Evolutionary conservation across 2,113 vertebrate genomes (phyloP).

Genomic region (Psittacara wagleri): DNA sequence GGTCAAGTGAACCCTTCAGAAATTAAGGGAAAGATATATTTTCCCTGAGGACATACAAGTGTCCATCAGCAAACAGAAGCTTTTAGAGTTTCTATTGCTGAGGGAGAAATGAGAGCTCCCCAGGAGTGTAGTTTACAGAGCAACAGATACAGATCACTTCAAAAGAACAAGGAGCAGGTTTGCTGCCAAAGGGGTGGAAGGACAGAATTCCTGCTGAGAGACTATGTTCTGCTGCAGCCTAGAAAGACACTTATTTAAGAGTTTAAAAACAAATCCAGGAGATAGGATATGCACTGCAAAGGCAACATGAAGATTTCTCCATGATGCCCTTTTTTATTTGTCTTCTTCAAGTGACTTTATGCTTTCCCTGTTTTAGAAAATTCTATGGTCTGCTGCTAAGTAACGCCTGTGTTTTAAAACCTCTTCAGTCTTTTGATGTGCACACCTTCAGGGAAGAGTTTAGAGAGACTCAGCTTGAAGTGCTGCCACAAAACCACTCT

Average conservation of each 20-base stretch:
- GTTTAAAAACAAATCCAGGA: background rate
- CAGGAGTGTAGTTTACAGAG: background rate
- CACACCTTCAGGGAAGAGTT: background rate
- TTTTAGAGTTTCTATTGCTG: background rate
- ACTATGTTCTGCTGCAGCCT: background rate
- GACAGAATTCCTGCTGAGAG: background rate
- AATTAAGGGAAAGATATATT: background rate
- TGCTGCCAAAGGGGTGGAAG: fast-evolving
- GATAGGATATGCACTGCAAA: background rate
- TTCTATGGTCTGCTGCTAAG: background rate
- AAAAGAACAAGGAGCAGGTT: background rate
- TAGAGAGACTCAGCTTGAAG: background rate
- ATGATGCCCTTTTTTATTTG: background rate
- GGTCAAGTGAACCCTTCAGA: background rate
- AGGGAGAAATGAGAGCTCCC: background rate
- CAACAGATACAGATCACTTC: background rate
- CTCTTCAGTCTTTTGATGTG: background rate
- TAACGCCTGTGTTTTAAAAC: background rate
- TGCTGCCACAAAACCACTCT: background rate
- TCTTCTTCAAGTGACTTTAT: background rate
- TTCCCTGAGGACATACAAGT: background rate
- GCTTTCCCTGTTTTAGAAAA: background rate
- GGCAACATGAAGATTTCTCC: background rate
- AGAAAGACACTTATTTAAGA: background rate
- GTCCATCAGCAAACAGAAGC: background rate